phyloP scores from a whole-genome alignment of 2,888 invertebrate genomes.

The Zygaena filipendulae region DNA sequence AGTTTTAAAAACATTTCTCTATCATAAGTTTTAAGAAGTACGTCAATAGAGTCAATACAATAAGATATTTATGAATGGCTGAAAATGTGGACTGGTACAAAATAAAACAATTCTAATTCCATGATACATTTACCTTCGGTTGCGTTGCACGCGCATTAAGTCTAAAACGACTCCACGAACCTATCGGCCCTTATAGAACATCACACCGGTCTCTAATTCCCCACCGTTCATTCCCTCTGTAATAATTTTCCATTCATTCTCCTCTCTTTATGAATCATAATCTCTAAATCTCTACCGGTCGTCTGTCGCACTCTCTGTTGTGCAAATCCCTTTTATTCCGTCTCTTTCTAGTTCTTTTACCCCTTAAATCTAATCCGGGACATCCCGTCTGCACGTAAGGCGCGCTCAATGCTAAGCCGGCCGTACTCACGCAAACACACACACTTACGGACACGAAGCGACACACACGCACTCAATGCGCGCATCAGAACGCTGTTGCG shows the following conservation, averaged over 20 bases:
- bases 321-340: constrained; percentile 24
- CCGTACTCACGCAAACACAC: constrained; percentile 17
- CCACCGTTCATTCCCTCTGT: constrained; percentile 46
- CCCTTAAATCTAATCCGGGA: constrained; percentile 67
- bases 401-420: constrained; percentile 32
- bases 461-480: constrained; percentile 8
- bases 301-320: constrained; percentile 36
- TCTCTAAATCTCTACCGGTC: constrained; percentile 56
- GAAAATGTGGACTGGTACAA: too few species aligned
- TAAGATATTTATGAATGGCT: too few species aligned
- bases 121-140: too few species aligned
- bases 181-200: constrained; percentile 26
- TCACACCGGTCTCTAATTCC: constrained; percentile 30
- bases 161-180: too few species aligned
- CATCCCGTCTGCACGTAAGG: constrained; percentile 53
- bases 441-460: constrained; percentile 12
- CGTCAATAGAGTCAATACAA: too few species aligned
- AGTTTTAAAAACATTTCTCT: too few species aligned
- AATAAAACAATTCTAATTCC: too few species aligned
- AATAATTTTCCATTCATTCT: constrained; percentile 66
- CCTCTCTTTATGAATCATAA: constrained; percentile 66
- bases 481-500: too few species aligned
- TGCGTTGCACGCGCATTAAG: too few species aligned
- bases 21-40: too few species aligned
- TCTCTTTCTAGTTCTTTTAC: constrained; percentile 58